phyloP scores from a whole-genome alignment of 2,113 vertebrate genomes.

The Monarcha castaneiventris region DNA sequence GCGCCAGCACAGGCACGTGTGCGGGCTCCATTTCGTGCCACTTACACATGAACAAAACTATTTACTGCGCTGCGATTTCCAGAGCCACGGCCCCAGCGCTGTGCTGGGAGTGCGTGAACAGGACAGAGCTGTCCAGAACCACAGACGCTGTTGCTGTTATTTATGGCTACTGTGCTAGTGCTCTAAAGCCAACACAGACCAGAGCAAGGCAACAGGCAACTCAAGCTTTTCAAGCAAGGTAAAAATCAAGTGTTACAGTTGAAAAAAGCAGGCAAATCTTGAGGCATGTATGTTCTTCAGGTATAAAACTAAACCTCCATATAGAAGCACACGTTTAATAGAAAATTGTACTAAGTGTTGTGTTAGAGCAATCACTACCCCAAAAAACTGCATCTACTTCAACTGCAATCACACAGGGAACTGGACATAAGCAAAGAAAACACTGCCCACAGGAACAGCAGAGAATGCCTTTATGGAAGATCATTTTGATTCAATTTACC shows the following conservation, averaged over 20 bases:
- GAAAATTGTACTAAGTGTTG: background rate
- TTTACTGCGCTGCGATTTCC: background rate
- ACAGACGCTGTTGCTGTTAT: background rate
- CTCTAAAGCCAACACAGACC: background rate
- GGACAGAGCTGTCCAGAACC: conserved; percentile 15
- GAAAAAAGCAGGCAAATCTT: background rate
- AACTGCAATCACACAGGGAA: background rate
- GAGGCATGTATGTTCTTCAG: background rate
- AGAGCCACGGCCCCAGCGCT: background rate
- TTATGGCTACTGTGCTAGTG: background rate
- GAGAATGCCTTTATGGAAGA: background rate
- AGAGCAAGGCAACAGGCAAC: background rate
- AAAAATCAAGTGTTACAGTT: background rate
- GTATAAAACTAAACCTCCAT: background rate
- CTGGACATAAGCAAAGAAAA: background rate
- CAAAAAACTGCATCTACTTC: background rate
- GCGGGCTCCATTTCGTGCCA: background rate
- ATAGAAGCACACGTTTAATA: background rate
- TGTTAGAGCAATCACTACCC: background rate
- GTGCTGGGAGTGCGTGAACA: background rate
- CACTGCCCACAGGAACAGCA: background rate
- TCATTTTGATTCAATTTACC: background rate
- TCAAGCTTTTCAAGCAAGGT: background rate
- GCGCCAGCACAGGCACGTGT: background rate
- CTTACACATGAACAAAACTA: background rate